phyloP scores from a whole-genome alignment of 2,888 invertebrate species.

The Chrysodeixis includens region DNA sequence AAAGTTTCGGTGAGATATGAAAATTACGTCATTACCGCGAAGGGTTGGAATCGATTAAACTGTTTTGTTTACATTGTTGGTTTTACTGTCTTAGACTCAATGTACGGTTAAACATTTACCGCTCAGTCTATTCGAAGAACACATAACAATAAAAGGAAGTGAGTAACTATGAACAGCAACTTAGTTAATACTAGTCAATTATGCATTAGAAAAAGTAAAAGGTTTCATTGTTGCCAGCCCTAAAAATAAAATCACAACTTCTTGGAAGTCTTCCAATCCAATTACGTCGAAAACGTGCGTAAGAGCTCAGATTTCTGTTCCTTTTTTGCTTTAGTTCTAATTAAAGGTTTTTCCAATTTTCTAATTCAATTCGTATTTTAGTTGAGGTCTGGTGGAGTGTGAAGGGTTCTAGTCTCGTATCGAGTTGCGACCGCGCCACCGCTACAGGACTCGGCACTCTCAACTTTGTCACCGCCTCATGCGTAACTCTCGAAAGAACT shows the following conservation, averaged over 20 bases:
- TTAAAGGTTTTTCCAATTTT: constrained; percentile 43
- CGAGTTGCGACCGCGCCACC: constrained; percentile 71
- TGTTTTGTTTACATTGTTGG: not conserved
- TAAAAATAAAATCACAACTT: not conserved
- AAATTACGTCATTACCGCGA: not conserved
- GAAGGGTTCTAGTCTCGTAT: constrained; percentile 50
- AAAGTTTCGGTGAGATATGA: not conserved
- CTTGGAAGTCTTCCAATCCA: constrained; percentile 7
- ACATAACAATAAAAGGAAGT: constrained; percentile 42
- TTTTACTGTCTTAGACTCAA: not conserved
- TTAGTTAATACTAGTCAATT: constrained; percentile 17
- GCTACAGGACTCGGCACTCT: constrained; percentile 81
- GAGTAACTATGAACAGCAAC: constrained; percentile 28
- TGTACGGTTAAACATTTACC: constrained; percentile 27
- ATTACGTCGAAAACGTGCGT: constrained; percentile 8
- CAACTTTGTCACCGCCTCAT: constrained; percentile 71
- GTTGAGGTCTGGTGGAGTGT: constrained; percentile 35
- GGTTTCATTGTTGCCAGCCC: not conserved
- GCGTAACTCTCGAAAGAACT: constrained; percentile 66
- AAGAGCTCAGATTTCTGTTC: constrained; percentile 1
- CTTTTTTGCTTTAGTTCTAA: constrained; percentile 22
- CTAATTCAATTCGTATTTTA: constrained; percentile 45
- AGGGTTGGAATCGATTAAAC: not conserved
- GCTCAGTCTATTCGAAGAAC: constrained; percentile 34
- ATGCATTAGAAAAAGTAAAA: not conserved